phyloP scores from a whole-genome alignment of 92 coral and sea anemone species.

The Galaxea fascicularis region DNA sequence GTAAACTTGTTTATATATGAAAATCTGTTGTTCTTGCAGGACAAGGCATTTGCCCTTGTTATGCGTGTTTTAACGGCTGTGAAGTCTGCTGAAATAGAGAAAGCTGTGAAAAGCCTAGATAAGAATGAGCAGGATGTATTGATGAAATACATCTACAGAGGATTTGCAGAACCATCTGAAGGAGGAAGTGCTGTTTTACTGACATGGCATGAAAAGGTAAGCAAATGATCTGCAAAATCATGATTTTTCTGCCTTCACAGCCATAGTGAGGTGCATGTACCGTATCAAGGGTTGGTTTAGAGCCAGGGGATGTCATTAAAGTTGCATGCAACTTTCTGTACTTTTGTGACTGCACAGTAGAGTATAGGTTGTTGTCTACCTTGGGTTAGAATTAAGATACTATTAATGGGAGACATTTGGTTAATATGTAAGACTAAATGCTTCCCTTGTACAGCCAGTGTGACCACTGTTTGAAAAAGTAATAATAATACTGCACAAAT shows the following conservation, averaged over 20 bases:
- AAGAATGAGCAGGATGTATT: conserved; percentile 82
- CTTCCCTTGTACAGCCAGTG: no score
- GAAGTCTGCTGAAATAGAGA: conserved; percentile 80
- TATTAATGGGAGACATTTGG: no score
- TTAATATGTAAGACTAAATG: no score
- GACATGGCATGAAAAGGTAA: conserved; percentile 96
- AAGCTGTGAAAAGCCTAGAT: conserved; percentile 81
- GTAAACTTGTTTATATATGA: not conserved
- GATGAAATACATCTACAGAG: conserved; percentile 97
- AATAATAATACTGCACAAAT: no score
- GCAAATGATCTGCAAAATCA: not conserved
- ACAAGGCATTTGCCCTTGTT: conserved; percentile 90
- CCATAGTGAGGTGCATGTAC: not conserved
- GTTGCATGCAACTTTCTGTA: no score
- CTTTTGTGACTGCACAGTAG: no score
- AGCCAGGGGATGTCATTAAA: no score
- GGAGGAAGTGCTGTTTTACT: conserved; percentile 86
- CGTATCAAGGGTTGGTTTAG: not conserved
- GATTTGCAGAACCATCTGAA: conserved; percentile 91
- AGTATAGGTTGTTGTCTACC: no score
- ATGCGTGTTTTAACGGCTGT: conserved; percentile 86
- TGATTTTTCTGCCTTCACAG: not conserved
- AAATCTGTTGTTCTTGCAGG: conserved; percentile 47
- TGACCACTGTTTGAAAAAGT: no score
- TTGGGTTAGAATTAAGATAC: no score